Evolutionary conservation across 2,797 vertebrate species (phyloP).

Genomic region (Florisuga fusca): DNA sequence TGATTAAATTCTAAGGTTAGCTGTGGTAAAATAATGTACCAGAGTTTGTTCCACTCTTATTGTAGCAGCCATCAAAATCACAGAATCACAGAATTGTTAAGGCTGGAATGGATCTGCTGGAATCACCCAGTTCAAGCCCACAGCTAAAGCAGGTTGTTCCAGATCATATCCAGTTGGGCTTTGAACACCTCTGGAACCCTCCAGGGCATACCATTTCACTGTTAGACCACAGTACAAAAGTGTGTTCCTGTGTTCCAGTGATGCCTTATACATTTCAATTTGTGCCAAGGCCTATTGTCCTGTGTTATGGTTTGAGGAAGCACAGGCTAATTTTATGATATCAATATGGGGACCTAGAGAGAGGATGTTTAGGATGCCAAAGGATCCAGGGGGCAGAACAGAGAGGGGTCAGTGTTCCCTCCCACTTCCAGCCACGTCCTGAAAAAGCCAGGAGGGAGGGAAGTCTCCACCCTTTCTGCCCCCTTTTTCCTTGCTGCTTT

Average conservation of each 20-base stretch:
- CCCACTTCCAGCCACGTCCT: too few species aligned
- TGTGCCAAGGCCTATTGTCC: not conserved
- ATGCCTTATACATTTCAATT: not conserved
- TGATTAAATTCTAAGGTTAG: not conserved
- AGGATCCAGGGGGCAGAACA: too few species aligned
- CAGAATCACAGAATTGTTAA: not conserved
- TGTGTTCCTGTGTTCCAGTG: not conserved
- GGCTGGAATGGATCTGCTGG: not conserved
- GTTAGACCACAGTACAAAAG: not conserved
- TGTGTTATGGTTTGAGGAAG: too few species aligned
- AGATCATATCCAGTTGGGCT: not conserved
- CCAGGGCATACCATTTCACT: not conserved
- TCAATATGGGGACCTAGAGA: too few species aligned
- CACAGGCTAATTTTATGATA: too few species aligned
- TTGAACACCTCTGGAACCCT: not conserved
- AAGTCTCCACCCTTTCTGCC: too few species aligned
- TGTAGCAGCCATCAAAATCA: not conserved
- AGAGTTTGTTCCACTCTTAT: not conserved
- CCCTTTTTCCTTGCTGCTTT: too few species aligned
- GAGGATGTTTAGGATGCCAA: too few species aligned
- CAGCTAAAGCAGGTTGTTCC: not conserved
- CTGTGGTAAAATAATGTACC: not conserved
- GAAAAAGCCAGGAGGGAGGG: too few species aligned
- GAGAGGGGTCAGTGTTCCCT: too few species aligned
- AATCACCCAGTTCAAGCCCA: not conserved